phyloP scores from a whole-genome alignment of 2,113 vertebrate species.

The Saguinus midas region DNA sequence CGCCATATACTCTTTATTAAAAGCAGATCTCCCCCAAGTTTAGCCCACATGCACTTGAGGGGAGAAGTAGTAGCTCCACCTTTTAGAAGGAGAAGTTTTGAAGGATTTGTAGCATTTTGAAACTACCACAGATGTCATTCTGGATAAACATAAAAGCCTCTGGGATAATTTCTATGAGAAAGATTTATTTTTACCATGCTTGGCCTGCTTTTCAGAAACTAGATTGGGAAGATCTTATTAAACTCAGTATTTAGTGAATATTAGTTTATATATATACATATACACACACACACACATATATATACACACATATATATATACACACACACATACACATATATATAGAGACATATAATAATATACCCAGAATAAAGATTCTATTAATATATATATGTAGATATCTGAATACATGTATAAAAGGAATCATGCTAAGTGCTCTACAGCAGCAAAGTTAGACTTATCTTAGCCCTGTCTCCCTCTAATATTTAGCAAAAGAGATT shows the following conservation, averaged over 20 bases:
- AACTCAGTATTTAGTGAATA: constrained; percentile 1
- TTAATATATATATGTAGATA: not conserved
- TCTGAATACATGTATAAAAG: not conserved
- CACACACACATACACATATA: not conserved
- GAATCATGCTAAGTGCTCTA: not conserved
- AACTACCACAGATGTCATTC: not conserved
- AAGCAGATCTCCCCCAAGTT: not conserved
- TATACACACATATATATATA: not conserved
- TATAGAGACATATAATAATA: not conserved
- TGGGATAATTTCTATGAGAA: not conserved
- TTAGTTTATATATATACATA: not conserved
- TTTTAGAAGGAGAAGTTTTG: not conserved
- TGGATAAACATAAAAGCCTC: not conserved
- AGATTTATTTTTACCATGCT: not conserved
- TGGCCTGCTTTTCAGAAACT: not conserved
- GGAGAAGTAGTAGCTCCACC: not conserved
- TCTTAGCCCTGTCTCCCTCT: not conserved
- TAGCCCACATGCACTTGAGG: not conserved
- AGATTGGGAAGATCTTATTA: not conserved
- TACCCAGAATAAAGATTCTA: not conserved
- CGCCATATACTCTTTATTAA: not conserved
- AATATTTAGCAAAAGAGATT: not conserved
- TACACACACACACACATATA: not conserved
- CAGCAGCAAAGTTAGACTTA: not conserved
- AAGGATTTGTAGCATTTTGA: not conserved